Percentiles rank a stretch among this genome's conserved stretches.
Evolutionary conservation across 2,888 invertebrate genomes (phyloP).

Genomic region (Catocala fraxini): DNA sequence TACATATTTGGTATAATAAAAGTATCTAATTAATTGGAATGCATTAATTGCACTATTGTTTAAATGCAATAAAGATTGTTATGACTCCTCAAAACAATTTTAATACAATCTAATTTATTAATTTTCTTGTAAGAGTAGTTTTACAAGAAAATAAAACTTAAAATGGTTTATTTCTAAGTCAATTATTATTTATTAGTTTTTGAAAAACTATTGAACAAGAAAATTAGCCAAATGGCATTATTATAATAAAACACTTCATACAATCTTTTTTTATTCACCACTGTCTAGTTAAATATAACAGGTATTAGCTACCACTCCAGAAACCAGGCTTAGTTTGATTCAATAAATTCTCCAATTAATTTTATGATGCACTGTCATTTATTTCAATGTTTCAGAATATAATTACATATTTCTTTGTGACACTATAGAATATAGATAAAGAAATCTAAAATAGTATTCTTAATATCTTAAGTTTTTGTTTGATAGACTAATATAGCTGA

Average conservation of each 20-base stretch:
- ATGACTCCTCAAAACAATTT: no score
- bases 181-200: no score
- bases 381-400: neutral
- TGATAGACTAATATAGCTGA: no score
- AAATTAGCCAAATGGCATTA: no score
- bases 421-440: neutral
- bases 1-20: neutral
- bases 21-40: neutral
- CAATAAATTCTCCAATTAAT: neutral
- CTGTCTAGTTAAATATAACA: conserved; percentile 35
- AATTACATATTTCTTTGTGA: neutral
- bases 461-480: no score
- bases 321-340: conserved; percentile 20
- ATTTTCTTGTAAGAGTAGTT: no score
- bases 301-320: conserved; percentile 32
- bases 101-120: no score
- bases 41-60: neutral
- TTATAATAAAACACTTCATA: no score
- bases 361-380: conserved; percentile 11
- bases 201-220: no score
- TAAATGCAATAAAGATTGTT: conserved; percentile 3
- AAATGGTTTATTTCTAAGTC: no score
- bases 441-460: no score
- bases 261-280: neutral
- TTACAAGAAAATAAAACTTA: no score